A percentile compares a stretch with the other conserved stretches of the same genome.
Conservation (phyloP, 2,113 vertebrate species). For the Pandion haliaetus region DNA sequence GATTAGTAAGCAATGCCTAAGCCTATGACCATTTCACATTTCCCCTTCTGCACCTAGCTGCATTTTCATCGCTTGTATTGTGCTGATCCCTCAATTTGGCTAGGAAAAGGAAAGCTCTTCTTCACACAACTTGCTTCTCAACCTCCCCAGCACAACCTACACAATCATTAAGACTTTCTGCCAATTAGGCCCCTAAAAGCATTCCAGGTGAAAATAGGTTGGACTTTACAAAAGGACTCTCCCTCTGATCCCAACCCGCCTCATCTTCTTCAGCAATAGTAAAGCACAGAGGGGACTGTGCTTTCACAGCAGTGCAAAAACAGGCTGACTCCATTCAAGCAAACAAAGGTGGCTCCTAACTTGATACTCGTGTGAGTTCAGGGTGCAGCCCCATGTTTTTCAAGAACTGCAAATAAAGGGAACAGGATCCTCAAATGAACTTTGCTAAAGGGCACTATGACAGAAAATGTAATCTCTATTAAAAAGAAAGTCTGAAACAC, state of each 20-base stretch:
- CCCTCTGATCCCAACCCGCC: fast-evolving
- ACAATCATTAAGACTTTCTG: neutral
- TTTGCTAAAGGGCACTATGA: neutral
- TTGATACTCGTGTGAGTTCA: neutral
- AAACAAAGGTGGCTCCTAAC: neutral
- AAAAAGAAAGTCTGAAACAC: constrained; percentile 15
- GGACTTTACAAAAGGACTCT: neutral
- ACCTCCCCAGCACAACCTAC: fast-evolving
- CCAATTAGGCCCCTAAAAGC: neutral
- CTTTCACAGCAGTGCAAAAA: neutral
- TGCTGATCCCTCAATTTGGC: neutral
- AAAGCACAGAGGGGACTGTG: neutral
- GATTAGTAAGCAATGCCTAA: neutral
- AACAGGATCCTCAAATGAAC: neutral
- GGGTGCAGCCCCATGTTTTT: neutral
- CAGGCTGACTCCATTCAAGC: neutral
- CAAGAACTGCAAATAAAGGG: constrained; percentile 6
- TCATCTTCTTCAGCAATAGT: neutral
- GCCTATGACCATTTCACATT: neutral
- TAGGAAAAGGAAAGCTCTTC: neutral
- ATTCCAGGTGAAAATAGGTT: neutral
- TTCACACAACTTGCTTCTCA: neutral
- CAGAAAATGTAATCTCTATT: neutral
- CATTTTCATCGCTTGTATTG: neutral
- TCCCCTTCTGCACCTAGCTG: neutral